A percentile compares a stretch with the other conserved stretches of the same genome.
Evolutionary conservation across 2,797 vertebrate species (phyloP).

Genomic region (Pseudomugil tenellus): DNA sequence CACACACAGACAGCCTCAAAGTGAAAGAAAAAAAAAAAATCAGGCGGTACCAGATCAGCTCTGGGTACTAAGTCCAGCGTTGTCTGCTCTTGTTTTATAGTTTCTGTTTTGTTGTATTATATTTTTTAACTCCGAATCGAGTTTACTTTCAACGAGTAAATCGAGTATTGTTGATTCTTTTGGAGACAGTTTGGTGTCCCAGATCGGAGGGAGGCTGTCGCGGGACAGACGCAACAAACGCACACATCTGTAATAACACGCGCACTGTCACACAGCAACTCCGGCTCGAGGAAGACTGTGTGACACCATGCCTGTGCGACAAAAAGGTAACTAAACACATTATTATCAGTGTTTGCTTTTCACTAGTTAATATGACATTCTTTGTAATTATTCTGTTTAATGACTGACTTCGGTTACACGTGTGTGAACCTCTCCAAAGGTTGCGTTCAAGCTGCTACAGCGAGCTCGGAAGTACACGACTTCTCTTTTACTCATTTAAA

Average conservation of each 20-base stretch:
- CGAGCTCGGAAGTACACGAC: neutral
- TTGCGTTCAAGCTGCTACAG: neutral
- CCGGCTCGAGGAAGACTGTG: conserved; percentile 11
- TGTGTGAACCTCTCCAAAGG: neutral
- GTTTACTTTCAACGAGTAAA: neutral
- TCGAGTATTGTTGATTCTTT: neutral
- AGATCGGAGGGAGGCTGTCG: conserved; percentile 51
- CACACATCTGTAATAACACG: conserved; percentile 63
- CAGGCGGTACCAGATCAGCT: neutral
- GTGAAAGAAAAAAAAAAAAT: conserved; percentile 30
- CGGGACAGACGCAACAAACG: conserved; percentile 52
- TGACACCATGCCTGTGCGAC: conserved; percentile 73
- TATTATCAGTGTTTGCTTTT: neutral
- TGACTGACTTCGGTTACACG: too few relatives aligned
- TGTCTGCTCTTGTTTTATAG: neutral
- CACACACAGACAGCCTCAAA: conserved; percentile 15
- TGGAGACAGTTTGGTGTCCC: conserved; percentile 39
- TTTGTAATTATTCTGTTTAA: neutral
- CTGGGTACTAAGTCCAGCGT: conserved; percentile 56
- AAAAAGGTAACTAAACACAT: conserved; percentile 68
- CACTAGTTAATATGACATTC: fast-evolving
- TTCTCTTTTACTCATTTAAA: neutral
- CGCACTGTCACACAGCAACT: conserved; percentile 18
- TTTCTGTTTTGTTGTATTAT: neutral
- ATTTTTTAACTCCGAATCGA: neutral